Percentiles rank a stretch among this genome's conserved stretches.
These are phyloP conservation scores for Lapara coniferarum DNA, from an alignment of 2,888 invertebrate species.

Conservation along the genomic window DNA sequence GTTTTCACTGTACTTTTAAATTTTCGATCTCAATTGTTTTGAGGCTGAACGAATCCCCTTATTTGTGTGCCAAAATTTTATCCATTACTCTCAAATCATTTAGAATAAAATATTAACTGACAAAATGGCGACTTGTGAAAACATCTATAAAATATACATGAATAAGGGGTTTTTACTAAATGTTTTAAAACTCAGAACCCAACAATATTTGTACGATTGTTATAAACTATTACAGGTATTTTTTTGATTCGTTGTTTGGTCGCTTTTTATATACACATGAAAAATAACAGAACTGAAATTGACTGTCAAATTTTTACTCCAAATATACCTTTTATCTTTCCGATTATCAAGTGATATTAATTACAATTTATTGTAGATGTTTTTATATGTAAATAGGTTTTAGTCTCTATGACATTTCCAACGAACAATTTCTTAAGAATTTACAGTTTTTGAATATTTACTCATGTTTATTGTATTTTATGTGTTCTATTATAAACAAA, in stretches of 20 bases:
- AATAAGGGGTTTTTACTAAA: neutral
- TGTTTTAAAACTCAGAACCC: neutral
- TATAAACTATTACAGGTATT: neutral
- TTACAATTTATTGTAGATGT: slow-evolving; percentile 59
- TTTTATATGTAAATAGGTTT: slow-evolving; percentile 58
- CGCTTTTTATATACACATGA: neutral
- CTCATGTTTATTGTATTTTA: slow-evolving; percentile 18
- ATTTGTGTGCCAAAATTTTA: too few species aligned
- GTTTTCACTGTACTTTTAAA: neutral
- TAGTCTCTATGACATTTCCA: slow-evolving; percentile 64
- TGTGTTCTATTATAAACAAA: slow-evolving; percentile 3
- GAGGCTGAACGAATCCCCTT: neutral
- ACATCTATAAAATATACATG: too few species aligned
- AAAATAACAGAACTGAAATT: neutral
- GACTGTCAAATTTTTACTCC: slow-evolving; percentile 20
- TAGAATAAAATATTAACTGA: too few species aligned
- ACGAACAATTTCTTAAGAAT: slow-evolving; percentile 63
- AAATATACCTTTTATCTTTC: slow-evolving; percentile 46
- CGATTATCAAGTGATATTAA: slow-evolving; percentile 75
- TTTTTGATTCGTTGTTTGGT: neutral
- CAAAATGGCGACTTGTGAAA: too few species aligned
- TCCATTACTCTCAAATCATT: too few species aligned
- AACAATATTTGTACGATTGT: slow-evolving; percentile 5
- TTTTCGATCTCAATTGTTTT: slow-evolving; percentile 2
- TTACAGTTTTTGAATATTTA: slow-evolving; percentile 40